These are phyloP conservation scores for Sycobia sp. DNA, from an alignment of 1,140 invertebrate species.

Conservation along the genomic window DNA sequence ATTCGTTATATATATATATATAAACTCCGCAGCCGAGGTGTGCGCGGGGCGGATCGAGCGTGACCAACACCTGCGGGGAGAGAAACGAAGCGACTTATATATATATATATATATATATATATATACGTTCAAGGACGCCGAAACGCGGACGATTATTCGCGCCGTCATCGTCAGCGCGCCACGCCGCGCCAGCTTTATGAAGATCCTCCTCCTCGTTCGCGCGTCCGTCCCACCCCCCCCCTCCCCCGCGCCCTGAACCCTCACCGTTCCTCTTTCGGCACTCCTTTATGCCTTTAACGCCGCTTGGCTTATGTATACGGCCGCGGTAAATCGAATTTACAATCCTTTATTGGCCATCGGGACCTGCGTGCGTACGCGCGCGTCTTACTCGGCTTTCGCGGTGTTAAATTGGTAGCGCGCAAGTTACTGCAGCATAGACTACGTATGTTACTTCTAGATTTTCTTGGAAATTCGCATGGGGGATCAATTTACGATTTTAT, in stretches of 20 bases:
- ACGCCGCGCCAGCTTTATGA: conserved; percentile 38
- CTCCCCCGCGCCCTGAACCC: no score
- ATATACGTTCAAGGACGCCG: conserved; percentile 48
- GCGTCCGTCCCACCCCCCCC: no score
- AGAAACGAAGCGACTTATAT: conserved; percentile 42
- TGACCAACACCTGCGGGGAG: conserved; percentile 53
- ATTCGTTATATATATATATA: conserved; percentile 57
- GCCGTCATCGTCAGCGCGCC: conserved; percentile 52
- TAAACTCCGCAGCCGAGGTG: no score
- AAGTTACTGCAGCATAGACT: no score
- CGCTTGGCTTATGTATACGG: conserved; percentile 1
- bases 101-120: no score
- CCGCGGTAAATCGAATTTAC: conserved; percentile 24
- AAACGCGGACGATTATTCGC: conserved; percentile 48
- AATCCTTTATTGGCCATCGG: background rate
- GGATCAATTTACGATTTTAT: no score
- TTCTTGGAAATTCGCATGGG: no score
- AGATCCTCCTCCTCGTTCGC: conserved; percentile 31
- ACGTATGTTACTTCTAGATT: no score
- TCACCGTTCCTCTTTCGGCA: no score
- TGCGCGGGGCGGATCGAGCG: conserved; percentile 53
- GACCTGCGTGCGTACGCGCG: background rate
- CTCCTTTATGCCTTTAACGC: no score
- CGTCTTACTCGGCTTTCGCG: background rate
- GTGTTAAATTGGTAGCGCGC: no score